Evolutionary conservation across 2,113 vertebrate species (phyloP).

Genomic region (Perca fluviatilis): DNA sequence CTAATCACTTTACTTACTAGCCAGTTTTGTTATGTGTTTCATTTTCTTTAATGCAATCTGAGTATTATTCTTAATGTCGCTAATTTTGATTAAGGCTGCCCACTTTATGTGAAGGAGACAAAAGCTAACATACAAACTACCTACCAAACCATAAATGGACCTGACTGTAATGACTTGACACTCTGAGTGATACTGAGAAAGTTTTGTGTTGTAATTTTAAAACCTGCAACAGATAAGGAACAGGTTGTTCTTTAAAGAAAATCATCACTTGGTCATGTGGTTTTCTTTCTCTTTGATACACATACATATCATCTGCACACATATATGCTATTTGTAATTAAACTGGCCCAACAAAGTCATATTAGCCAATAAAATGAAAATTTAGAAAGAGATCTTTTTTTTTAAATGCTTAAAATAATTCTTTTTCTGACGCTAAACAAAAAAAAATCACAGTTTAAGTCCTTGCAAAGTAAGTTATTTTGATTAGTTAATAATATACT

Average conservation of each 20-base stretch:
- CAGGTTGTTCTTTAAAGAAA: neutral
- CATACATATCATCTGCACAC: neutral
- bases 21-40: neutral
- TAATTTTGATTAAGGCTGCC: neutral
- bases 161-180: neutral
- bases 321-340: neutral
- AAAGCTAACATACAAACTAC: neutral
- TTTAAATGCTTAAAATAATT: neutral
- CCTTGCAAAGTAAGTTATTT: neutral
- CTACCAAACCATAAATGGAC: neutral
- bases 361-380: neutral
- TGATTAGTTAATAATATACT: neutral
- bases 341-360: no score
- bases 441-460: neutral
- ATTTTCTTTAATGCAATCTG: neutral
- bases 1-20: neutral
- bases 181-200: neutral
- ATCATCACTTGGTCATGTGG: neutral
- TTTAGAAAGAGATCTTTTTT: no score
- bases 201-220: conserved; percentile 1
- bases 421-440: neutral
- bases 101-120: neutral
- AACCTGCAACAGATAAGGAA: neutral
- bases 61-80: neutral
- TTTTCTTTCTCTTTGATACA: neutral